phyloP scores from a whole-genome alignment of 2,888 invertebrate species.

The Macrosiphum euphorbiae region DNA sequence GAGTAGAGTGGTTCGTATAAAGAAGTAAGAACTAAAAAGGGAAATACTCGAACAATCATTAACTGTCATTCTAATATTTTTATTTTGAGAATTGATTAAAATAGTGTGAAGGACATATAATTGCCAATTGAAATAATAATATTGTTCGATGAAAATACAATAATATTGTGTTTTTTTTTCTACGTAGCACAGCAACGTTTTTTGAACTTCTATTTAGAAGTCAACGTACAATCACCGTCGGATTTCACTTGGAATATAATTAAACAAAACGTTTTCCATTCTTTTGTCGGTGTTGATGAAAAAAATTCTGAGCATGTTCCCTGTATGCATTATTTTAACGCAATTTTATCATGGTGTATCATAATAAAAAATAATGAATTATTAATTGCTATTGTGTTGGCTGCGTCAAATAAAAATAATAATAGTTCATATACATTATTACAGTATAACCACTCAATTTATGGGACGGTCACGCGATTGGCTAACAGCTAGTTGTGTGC shows the following conservation, averaged over 20 bases:
- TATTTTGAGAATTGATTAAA: not conserved
- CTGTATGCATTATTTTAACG: conserved; percentile 47
- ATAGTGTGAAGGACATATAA: not conserved
- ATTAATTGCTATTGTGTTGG: conserved; percentile 44
- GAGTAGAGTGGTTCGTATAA: not conserved
- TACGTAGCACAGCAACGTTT: not conserved
- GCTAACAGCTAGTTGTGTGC: not conserved
- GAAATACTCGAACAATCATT: not conserved
- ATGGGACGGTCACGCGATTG: conserved; percentile 10
- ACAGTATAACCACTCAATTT: conserved; percentile 3
- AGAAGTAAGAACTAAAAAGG: not conserved
- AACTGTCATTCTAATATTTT: not conserved
- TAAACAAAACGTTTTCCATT: conserved; percentile 47
- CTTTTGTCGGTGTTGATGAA: conserved; percentile 52
- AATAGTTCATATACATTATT: not conserved
- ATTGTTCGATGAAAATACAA: not conserved
- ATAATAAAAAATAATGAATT: conserved; percentile 36
- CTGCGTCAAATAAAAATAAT: conserved; percentile 27
- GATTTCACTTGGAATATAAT: conserved; percentile 48
- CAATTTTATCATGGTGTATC: conserved; percentile 38
- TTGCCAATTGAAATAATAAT: conserved; percentile 19
- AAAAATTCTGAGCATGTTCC: conserved; percentile 47
- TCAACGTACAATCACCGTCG: conserved; percentile 30
- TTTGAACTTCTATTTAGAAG: conserved; percentile 23
- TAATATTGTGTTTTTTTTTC: not conserved